phyloP scores from a whole-genome alignment of 2,797 vertebrate species.

The Poeciliopsis turneri region DNA sequence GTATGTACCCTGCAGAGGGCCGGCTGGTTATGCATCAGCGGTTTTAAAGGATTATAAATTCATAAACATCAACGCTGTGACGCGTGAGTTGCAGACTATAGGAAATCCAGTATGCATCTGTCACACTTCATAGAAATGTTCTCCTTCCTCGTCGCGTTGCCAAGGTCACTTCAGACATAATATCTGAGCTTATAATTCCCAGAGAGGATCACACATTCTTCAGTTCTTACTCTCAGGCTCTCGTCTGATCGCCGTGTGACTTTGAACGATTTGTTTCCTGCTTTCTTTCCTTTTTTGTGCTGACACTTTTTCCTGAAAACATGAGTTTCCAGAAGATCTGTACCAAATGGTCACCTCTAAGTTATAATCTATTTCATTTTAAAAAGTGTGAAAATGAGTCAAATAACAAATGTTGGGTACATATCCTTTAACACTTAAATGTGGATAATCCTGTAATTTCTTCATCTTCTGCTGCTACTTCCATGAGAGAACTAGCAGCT shows the following conservation, averaged over 20 bases:
- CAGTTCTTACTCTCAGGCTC: not conserved
- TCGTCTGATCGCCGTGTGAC: slow-evolving; percentile 12
- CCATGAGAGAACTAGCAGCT: not conserved
- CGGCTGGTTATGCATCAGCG: not conserved
- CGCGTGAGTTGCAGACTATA: not conserved
- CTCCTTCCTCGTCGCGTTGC: not conserved
- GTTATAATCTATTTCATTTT: not conserved
- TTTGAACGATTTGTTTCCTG: slow-evolving; percentile 14
- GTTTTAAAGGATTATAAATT: not conserved
- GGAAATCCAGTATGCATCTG: not conserved
- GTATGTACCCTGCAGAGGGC: slow-evolving; percentile 67
- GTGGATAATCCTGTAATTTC: not conserved
- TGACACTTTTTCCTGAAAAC: not conserved
- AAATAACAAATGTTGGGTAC: not conserved
- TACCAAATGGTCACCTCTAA: not conserved
- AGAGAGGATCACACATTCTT: not conserved
- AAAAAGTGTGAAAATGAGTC: not conserved
- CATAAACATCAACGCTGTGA: not conserved
- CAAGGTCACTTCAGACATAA: slow-evolving; percentile 10
- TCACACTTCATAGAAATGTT: not conserved
- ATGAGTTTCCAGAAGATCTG: not conserved
- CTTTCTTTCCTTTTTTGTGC: not conserved
- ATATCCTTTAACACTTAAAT: not conserved
- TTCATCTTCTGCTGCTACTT: not conserved
- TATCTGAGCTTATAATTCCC: not conserved